Base-by-base conservation (phyloP, 2,797 vertebrate species). In the Salmo trutta region DNA sequence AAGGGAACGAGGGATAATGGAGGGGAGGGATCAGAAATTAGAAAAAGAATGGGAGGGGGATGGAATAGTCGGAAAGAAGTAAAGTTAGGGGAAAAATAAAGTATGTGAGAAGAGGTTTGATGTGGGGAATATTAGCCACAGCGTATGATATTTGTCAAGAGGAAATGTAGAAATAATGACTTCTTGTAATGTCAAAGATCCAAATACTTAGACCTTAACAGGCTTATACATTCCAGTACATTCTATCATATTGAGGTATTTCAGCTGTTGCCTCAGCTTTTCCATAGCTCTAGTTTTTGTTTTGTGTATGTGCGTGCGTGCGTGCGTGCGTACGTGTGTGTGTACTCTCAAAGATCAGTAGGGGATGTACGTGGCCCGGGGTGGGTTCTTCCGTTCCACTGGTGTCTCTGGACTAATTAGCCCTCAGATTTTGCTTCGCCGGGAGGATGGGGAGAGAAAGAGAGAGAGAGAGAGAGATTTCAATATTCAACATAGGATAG, bases 321-420 rank as follows among this genome's bases (percentile, higher is more conserved):
- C 56, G 51, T n/a, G 31, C 31, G 62, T 51, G 53, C 78, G 56
- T 66, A 59, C 74, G 24, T n/a, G 31, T 33, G 62, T 51, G 53
- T 79, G 56, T 66, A 64, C 74, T 73, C 31, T 29, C 47, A 67
- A 52, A 84, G 82, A 86, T 88, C 87, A 88, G 79, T 85, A 79
- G 65, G 64, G 75, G 69, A 78, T 72, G 75, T 76, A 70, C 67
- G 75, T 79, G 88, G 82, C 86, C 86, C 36, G 78, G 79, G 84
- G 83, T 87, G 71, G 79, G 67, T 79, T 87, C 79, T 80, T 81
- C 77, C 76, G 77, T 80, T 79, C 78, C 83, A 81, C 83, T 84
- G 76, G 72, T 84, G 87, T 88, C 79, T 89, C 86, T 82, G 85
- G 88, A 90, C 86, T 88, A 91, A 91, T 92, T 90, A 90, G 84